Evolutionary conservation across 2,797 vertebrate species (phyloP).

Genomic region (Danio aesculapii): DNA sequence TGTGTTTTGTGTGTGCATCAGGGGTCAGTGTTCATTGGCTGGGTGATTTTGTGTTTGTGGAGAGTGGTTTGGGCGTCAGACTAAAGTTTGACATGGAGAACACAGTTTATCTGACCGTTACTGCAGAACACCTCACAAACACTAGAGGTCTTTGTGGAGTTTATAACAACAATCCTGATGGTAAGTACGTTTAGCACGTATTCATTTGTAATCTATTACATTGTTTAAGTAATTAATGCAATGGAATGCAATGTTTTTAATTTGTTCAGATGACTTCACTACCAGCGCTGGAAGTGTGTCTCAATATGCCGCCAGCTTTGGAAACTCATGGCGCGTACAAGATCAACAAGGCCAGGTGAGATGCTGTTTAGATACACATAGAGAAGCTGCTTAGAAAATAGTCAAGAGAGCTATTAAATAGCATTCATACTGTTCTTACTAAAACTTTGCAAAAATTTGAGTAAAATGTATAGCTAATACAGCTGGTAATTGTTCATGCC

Average conservation of each 20-base stretch:
- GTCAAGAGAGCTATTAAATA: background rate
- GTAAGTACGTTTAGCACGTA: conserved; percentile 64
- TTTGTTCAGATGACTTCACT: conserved; percentile 85
- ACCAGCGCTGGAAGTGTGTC: conserved; percentile 72
- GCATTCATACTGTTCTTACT: no score
- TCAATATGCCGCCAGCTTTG: conserved; percentile 81
- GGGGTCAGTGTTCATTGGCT: conserved; percentile 89
- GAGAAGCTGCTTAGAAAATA: background rate
- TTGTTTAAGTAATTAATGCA: background rate
- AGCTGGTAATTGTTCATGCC: no score
- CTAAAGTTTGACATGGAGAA: conserved; percentile 82
- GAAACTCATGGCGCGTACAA: conserved; percentile 89
- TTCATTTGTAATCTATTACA: background rate
- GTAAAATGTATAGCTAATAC: no score
- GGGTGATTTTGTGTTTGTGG: conserved; percentile 91
- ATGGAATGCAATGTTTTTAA: background rate
- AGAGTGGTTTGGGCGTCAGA: conserved; percentile 84
- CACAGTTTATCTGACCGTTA: conserved; percentile 82
- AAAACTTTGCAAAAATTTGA: no score
- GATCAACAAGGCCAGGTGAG: conserved; percentile 76
- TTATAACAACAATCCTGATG: conserved; percentile 82
- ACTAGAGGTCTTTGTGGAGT: conserved; percentile 89
- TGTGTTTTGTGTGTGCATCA: conserved; percentile 57
- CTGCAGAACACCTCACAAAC: conserved; percentile 75
- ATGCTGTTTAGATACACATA: background rate